A percentile compares a stretch with the other conserved stretches of the same genome.
Conservation (phyloP, 35 echinoderm and acorn worm genomes). For the Lytechinus variegatus region DNA sequence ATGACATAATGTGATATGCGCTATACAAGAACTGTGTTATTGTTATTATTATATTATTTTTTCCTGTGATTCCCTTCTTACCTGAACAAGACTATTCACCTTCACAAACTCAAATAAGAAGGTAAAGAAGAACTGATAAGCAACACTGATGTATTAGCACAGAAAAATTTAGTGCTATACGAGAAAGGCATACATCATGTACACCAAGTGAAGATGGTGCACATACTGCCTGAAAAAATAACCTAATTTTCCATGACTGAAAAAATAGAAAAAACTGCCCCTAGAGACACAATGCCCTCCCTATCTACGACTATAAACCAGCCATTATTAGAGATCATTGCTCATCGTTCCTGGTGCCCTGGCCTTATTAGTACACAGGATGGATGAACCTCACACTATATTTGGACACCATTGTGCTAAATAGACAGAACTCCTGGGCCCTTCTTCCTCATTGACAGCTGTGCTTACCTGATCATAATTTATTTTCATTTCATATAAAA, state of each 20-base stretch:
- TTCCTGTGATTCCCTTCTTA: too few relatives aligned
- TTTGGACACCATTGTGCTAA: background rate
- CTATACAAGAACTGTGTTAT: too few relatives aligned
- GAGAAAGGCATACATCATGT: background rate
- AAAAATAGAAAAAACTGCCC: background rate
- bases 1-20: too few relatives aligned
- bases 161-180: too few relatives aligned
- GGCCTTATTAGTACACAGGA: background rate
- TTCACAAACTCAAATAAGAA: too few relatives aligned
- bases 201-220: background rate
- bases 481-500: constrained; percentile 15
- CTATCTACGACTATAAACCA: background rate
- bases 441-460: background rate
- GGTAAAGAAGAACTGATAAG: background rate
- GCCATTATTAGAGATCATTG: background rate
- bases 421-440: background rate
- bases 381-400: background rate
- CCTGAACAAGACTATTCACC: too few relatives aligned
- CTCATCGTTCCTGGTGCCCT: background rate
- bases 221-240: background rate
- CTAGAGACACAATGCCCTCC: background rate
- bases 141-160: background rate
- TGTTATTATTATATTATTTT: too few relatives aligned
- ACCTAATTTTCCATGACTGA: background rate
- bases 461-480: background rate